These are phyloP conservation scores for Drosophila antonietae DNA, from an alignment of 2,888 invertebrate species.

Conservation along the genomic window DNA sequence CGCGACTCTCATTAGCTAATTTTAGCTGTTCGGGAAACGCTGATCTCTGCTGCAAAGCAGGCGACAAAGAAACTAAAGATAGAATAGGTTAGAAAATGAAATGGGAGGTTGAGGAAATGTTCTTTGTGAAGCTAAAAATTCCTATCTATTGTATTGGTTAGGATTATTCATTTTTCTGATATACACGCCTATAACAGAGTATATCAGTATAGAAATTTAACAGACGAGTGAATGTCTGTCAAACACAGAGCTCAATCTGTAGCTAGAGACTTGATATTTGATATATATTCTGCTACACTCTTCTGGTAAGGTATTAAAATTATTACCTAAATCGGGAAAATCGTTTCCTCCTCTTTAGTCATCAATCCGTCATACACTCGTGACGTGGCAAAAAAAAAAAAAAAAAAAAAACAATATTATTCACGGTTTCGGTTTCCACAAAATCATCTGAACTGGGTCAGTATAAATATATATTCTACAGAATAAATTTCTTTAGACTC, in stretches of 20 bases:
- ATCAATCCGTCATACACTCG: too few relatives aligned
- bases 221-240: not conserved
- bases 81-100: not conserved
- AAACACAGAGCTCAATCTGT: not conserved
- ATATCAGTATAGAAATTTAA: not conserved
- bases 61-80: conserved; percentile 33
- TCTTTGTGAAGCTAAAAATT: not conserved
- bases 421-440: too few relatives aligned
- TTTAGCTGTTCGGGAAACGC: conserved; percentile 41
- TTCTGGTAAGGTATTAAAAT: not conserved
- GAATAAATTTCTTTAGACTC: too few relatives aligned
- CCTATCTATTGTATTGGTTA: not conserved
- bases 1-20: conserved; percentile 45
- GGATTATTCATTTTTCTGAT: too few relatives aligned
- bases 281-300: not conserved
- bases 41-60: conserved; percentile 40
- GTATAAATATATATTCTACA: too few relatives aligned
- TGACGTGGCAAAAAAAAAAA: too few relatives aligned
- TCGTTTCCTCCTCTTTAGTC: not conserved
- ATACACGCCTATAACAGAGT: not conserved
- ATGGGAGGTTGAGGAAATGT: too few relatives aligned
- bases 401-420: too few relatives aligned
- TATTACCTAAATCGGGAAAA: not conserved
- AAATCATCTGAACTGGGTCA: too few relatives aligned
- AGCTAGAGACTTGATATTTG: not conserved